Conservation (phyloP, 2,888 invertebrate genomes). For the Zootermopsis nevadensis region DNA sequence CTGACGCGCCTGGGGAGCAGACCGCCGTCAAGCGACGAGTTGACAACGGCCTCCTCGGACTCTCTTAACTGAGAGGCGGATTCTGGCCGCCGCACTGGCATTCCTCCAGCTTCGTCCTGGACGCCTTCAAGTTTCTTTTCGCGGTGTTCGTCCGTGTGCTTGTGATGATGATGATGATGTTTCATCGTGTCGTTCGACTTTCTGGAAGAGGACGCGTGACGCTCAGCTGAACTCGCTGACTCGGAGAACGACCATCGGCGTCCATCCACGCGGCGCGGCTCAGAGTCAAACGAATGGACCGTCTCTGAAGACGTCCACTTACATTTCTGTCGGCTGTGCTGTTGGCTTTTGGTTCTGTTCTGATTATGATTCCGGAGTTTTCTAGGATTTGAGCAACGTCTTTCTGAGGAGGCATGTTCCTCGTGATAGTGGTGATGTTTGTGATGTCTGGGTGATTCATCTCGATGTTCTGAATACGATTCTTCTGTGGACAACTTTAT, state of each 20-base stretch:
- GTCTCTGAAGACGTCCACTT: conserved; percentile 35
- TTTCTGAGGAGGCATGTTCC: not conserved
- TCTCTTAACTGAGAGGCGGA: conserved; percentile 52
- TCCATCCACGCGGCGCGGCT: not conserved
- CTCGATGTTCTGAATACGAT: conserved; percentile 51
- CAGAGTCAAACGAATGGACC: not conserved
- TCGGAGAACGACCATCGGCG: not conserved
- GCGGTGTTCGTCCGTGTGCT: conserved; percentile 50
- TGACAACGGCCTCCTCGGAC: conserved; percentile 22
- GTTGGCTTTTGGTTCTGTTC: conserved; percentile 33
- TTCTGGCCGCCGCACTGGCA: not conserved
- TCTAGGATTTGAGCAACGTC: not conserved
- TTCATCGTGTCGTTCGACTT: not conserved
- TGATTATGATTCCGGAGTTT: not conserved
- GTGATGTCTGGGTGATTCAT: not conserved
- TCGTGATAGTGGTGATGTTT: conserved; percentile 2
- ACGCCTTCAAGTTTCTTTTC: not conserved
- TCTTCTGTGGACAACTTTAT: conserved; percentile 19
- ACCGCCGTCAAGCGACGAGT: not conserved
- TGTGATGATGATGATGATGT: conserved; percentile 54
- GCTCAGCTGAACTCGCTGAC: not conserved
- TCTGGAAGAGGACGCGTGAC: not conserved
- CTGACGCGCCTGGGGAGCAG: too few species aligned
- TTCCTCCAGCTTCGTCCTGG: not conserved
- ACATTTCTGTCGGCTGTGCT: conserved; percentile 39